Evolutionary conservation across 2,113 vertebrate genomes (phyloP).

Genomic region (Balaenoptera acutorostrata): DNA sequence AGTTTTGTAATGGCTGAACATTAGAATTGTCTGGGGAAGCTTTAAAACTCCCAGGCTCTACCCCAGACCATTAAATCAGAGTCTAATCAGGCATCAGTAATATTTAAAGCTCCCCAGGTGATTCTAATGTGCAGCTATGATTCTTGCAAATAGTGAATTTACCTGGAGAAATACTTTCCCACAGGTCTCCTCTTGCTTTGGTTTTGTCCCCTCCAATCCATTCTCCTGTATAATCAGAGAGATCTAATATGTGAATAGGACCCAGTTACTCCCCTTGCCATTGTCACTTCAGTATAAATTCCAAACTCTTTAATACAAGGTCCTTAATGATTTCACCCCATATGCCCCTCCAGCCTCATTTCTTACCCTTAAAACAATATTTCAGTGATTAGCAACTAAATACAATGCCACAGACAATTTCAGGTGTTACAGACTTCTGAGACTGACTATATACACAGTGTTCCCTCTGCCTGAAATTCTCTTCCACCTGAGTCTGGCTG

Average conservation of each 20-base stretch:
- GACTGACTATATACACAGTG: background rate
- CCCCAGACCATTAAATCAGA: background rate
- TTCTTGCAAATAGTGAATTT: background rate
- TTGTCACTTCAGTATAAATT: background rate
- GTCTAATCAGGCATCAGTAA: rapidly evolving
- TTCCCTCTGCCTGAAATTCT: conserved; percentile 10
- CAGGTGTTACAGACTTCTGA: background rate
- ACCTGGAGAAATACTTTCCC: conserved; percentile 31
- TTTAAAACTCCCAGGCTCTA: background rate
- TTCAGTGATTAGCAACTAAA: background rate
- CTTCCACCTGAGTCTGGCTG: background rate
- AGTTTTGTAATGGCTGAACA: background rate
- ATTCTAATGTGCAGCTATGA: background rate
- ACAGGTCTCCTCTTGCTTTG: conserved; percentile 42
- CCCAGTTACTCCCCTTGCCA: background rate
- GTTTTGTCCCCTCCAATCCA: conserved; percentile 35
- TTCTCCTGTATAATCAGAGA: conserved; percentile 33
- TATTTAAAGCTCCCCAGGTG: background rate
- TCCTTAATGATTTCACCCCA: background rate
- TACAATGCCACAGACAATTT: background rate
- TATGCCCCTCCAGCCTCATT: background rate
- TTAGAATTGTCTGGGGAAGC: background rate
- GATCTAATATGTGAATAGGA: conserved; percentile 29
- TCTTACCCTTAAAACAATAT: background rate
- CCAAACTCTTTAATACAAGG: background rate